phyloP scores from a whole-genome alignment of 2,797 vertebrate genomes.

The Squalus acanthias region DNA sequence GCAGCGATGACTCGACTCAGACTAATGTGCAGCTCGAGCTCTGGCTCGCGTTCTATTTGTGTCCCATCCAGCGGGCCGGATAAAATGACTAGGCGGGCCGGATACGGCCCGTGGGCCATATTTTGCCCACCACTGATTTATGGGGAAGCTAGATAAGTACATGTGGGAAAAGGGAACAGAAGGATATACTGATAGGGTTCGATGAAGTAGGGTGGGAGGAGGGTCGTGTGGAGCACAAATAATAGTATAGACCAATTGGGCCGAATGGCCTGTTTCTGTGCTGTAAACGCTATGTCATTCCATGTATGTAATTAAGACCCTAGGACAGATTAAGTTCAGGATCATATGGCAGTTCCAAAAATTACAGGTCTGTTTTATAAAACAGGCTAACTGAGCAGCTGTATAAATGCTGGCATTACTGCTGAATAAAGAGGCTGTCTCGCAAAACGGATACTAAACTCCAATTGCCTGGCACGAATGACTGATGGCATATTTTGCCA shows the following conservation, averaged over 20 bases:
- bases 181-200: background rate
- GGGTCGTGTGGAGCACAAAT: background rate
- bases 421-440: background rate
- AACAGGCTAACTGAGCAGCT: background rate
- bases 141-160: background rate
- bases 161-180: background rate
- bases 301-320: background rate
- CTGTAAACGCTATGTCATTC: background rate
- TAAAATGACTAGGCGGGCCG: too few relatives aligned
- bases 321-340: background rate
- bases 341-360: background rate
- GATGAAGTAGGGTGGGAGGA: background rate
- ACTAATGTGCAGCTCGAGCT: too few relatives aligned
- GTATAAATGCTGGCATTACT: background rate
- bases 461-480: background rate
- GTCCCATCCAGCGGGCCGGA: too few relatives aligned
- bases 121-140: too few relatives aligned
- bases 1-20: too few relatives aligned
- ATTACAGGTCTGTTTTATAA: background rate
- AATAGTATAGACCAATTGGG: background rate
- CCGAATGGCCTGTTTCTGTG: background rate
- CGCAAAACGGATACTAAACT: background rate
- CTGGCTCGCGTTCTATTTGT: too few relatives aligned
- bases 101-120: too few relatives aligned
- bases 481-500: background rate